Conservation (phyloP, 2,113 vertebrate genomes). For the Rhodinocichla rosea region DNA sequence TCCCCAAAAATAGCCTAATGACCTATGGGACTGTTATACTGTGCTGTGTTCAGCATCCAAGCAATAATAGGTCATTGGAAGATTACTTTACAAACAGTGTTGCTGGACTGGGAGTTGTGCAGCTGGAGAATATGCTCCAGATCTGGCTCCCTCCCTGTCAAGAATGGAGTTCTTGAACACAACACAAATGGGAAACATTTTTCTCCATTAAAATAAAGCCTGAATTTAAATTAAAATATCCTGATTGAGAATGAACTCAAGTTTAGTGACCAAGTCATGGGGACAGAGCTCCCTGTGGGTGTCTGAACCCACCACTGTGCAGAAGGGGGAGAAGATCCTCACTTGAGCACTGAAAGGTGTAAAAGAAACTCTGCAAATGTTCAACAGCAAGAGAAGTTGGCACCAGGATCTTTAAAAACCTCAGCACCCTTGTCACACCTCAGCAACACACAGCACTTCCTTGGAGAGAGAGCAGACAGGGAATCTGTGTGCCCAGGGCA, state of each 20-base stretch:
- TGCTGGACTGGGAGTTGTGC: background rate
- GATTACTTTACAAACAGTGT: constrained; percentile 32
- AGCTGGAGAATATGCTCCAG: background rate
- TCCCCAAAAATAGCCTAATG: constrained; percentile 51
- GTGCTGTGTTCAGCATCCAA: constrained; percentile 36
- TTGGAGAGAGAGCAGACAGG: background rate
- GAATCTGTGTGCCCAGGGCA: background rate
- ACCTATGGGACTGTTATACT: background rate
- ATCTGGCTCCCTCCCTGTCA: background rate
- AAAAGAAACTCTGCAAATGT: background rate
- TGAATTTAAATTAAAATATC: background rate
- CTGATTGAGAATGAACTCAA: fast-evolving
- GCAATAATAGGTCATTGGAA: constrained; percentile 1
- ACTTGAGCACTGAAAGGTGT: fast-evolving
- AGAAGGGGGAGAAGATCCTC: background rate
- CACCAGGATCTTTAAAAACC: background rate
- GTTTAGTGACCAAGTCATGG: background rate
- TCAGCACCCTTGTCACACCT: background rate
- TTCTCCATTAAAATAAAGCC: background rate
- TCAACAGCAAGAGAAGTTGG: background rate
- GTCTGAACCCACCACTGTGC: background rate
- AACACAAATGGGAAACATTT: background rate
- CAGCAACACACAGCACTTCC: background rate
- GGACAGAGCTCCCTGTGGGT: background rate
- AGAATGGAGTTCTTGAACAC: background rate